Evolutionary conservation across 2,797 vertebrate species (phyloP), one percentile per base, ranked within the genome.

Genomic region (Phalanger gymnotis): DNA sequence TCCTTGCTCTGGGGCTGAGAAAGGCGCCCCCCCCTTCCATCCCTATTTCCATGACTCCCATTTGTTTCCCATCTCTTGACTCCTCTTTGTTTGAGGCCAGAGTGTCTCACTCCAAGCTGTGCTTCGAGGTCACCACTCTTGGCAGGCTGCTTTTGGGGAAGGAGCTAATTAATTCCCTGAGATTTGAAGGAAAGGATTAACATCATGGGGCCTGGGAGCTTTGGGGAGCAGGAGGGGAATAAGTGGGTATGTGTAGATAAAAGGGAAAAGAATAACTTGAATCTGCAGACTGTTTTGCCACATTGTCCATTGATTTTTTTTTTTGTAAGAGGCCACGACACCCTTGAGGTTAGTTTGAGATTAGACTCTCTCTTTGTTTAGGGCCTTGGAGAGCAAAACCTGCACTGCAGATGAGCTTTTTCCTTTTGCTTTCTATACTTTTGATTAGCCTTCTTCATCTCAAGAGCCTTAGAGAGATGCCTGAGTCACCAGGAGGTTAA

Each of bases 131-230:
- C 2, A 25, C 40, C 40, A 87, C 40, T 87, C 40, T 87, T 87
- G 73, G 40, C 66, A 87, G 73, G 40, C 22, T 27, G 73, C 73
- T 87, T 87, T 51, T 10, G 3, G 73, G 73, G 3, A 87, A 87
- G 22, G 73, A 51, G 73, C 73, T 87, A 51, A 87, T 87, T 51
- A 87, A 87, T 87, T 87, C 40, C 1, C 10, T 34, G 4, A 0
- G 25, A 31, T 10, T 7, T 47, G n/a, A 87, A 81, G 53, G 28
- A 0, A 0, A 93, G 73, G 96, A 13, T 52, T 6, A 92, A 1
- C 0, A 0, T 90, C 30, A 31, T 22, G 1, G 55, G 5, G 31
- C 40, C 56, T 92, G 30, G 56, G 52, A 34, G 34, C 4, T 0
- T n/a, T 30, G 3, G 1, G 34, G 87, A 27, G 13, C 0, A 0